These are phyloP conservation scores for Norana najaformis DNA, from an alignment of 2,888 invertebrate species.

Conservation along the genomic window DNA sequence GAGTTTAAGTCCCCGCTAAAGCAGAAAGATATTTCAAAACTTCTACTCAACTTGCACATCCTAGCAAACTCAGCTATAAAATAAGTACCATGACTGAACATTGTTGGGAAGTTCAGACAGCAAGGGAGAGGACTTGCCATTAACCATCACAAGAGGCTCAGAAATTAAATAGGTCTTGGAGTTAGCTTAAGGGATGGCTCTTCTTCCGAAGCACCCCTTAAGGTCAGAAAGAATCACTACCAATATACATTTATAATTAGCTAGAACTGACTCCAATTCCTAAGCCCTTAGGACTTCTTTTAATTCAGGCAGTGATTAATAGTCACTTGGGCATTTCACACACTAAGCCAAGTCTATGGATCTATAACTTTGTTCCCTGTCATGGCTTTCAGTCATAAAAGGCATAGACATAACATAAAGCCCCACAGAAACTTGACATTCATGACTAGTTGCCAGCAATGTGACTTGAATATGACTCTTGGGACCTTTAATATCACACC, in stretches of 20 bases:
- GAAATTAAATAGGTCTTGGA: too few relatives aligned
- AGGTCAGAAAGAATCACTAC: conserved; percentile 1
- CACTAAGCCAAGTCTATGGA: background rate
- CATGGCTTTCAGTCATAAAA: conserved; percentile 13
- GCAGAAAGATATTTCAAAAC: too few relatives aligned
- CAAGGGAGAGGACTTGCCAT: too few relatives aligned
- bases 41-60: too few relatives aligned
- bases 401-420: too few relatives aligned
- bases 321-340: background rate
- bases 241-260: background rate
- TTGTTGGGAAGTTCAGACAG: too few relatives aligned
- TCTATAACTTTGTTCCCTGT: background rate
- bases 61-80: too few relatives aligned
- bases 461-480: background rate
- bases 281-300: background rate
- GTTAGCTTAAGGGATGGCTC: too few relatives aligned
- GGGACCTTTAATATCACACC: background rate
- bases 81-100: too few relatives aligned
- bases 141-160: too few relatives aligned
- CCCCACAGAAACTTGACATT: background rate
- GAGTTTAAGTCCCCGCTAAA: too few relatives aligned
- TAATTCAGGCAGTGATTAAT: background rate
- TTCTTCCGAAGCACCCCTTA: background rate
- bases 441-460: background rate
- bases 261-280: background rate